Evolutionary conservation across 2,113 vertebrate genomes (phyloP).

Genomic region (Corynorhinus townsendii): DNA sequence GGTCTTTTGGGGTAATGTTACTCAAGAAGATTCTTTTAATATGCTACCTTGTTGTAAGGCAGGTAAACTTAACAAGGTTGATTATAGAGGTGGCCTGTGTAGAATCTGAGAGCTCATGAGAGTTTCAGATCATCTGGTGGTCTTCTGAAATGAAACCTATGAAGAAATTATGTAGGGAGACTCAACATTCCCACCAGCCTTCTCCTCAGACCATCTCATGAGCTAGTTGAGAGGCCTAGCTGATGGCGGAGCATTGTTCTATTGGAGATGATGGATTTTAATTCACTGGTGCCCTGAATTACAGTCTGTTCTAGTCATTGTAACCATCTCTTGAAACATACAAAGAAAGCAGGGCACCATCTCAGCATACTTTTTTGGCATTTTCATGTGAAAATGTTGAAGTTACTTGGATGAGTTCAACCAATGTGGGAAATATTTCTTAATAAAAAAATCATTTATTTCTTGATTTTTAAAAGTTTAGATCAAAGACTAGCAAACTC

Average conservation of each 20-base stretch:
- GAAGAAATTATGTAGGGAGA: not conserved
- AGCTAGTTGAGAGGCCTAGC: not conserved
- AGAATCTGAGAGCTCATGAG: not conserved
- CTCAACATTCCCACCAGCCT: not conserved
- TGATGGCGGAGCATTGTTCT: not conserved
- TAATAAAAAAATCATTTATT: not conserved
- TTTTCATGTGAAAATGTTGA: not conserved
- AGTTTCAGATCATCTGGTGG: not conserved
- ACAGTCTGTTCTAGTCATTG: not conserved
- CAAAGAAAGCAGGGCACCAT: not conserved
- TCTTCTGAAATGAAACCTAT: conserved; percentile 5
- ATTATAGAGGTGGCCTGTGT: not conserved
- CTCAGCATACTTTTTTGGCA: not conserved
- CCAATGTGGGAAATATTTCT: not conserved
- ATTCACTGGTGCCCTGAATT: not conserved
- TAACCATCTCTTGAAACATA: not conserved
- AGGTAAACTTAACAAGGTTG: not conserved
- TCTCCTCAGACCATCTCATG: not conserved
- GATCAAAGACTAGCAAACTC: not conserved
- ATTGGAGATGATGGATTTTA: not conserved
- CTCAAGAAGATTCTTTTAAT: not conserved
- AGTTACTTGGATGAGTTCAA: not conserved
- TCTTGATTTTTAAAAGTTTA: conserved; percentile 10
- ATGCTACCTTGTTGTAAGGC: not conserved
- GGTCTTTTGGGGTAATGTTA: not conserved